Conservation (phyloP, 2,888 invertebrate species). For the Acleris laterana region DNA sequence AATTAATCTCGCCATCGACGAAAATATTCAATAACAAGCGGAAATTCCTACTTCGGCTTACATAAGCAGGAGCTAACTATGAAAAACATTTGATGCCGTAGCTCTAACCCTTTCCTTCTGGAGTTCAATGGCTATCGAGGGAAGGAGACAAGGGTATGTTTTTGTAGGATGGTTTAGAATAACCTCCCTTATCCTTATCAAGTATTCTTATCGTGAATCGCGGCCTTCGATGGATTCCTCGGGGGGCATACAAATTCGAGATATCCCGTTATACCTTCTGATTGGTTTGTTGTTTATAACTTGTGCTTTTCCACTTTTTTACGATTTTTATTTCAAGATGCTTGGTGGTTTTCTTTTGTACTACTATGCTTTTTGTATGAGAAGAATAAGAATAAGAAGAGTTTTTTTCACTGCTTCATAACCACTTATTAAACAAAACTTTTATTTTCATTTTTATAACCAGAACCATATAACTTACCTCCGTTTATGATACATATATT, state of each 20-base stretch:
- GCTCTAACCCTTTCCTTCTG: too few species aligned
- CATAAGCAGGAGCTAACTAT: neutral
- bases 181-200: conserved; percentile 21
- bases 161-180: neutral
- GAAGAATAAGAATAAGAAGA: too few species aligned
- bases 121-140: too few species aligned
- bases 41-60: conserved; percentile 16
- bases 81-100: too few species aligned
- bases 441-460: too few species aligned
- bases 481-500: too few species aligned
- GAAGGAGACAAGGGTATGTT: neutral
- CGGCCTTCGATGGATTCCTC: conserved; percentile 26
- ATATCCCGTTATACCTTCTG: conserved; percentile 15
- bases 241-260: conserved; percentile 29
- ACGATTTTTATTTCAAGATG: neutral
- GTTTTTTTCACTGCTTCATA: too few species aligned
- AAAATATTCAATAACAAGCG: conserved; percentile 35
- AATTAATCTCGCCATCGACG: conserved; percentile 30
- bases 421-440: too few species aligned
- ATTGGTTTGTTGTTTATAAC: conserved; percentile 36
- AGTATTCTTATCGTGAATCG: conserved; percentile 29
- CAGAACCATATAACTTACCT: too few species aligned
- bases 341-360: neutral
- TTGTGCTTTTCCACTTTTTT: conserved; percentile 9
- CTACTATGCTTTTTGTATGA: neutral